Evolutionary conservation across 2,888 invertebrate species (phyloP).

Genomic region (Eumerus sabulonum): DNA sequence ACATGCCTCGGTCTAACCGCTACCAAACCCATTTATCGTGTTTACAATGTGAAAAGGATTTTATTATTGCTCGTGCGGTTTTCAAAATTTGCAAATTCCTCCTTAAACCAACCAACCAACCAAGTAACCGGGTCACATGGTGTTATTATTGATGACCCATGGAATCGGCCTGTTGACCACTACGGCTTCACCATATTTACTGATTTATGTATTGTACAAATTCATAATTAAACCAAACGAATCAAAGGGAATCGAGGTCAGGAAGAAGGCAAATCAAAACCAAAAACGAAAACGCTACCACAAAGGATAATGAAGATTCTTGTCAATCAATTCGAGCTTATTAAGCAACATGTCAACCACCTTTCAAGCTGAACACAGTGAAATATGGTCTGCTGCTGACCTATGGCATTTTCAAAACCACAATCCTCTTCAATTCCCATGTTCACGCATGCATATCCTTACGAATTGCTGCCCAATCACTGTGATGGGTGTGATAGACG

Average conservation of each 20-base stretch:
- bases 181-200: slow-evolving; percentile 28
- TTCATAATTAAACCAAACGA: slow-evolving; percentile 39
- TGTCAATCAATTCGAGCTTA: slow-evolving; percentile 59
- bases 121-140: neutral
- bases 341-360: slow-evolving; percentile 46
- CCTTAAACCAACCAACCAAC: slow-evolving; percentile 1
- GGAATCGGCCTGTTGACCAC: slow-evolving; percentile 44
- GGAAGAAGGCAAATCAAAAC: neutral
- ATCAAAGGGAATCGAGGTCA: neutral
- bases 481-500: no score
- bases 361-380: slow-evolving; percentile 35
- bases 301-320: slow-evolving; percentile 25
- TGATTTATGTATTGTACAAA: slow-evolving; percentile 43
- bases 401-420: slow-evolving; percentile 41
- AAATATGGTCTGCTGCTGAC: slow-evolving; percentile 30
- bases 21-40: slow-evolving; percentile 63
- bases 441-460: slow-evolving; percentile 25
- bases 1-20: slow-evolving; percentile 23
- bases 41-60: slow-evolving; percentile 64
- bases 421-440: slow-evolving; percentile 9
- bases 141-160: slow-evolving; percentile 50
- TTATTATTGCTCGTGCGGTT: slow-evolving; percentile 64
- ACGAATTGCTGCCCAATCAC: neutral
- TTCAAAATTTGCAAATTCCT: slow-evolving; percentile 58
- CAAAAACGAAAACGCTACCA: neutral